A percentile compares a stretch with the other conserved stretches of the same genome.
phyloP scores from a whole-genome alignment of 2,113 vertebrate genomes.

The Bos indicus region DNA sequence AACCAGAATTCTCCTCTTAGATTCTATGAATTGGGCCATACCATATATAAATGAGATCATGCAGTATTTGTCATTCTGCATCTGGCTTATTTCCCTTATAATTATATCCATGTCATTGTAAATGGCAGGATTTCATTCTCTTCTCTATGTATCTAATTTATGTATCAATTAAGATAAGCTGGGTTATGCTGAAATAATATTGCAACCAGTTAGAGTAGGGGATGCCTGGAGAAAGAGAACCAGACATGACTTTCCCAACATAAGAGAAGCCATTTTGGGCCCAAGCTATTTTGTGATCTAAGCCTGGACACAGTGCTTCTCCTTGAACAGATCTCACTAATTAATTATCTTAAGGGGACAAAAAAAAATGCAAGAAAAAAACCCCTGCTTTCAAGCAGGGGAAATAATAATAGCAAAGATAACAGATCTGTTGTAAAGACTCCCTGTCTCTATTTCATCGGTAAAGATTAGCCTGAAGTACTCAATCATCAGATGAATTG shows the following conservation, averaged over 20 bases:
- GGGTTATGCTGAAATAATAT: not conserved
- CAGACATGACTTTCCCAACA: not conserved
- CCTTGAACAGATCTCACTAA: not conserved
- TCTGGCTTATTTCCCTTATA: not conserved
- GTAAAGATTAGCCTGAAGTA: not conserved
- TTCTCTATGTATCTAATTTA: not conserved
- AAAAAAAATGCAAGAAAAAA: not conserved
- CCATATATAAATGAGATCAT: not conserved
- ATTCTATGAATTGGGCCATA: not conserved
- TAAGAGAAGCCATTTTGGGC: not conserved
- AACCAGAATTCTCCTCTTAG: not conserved
- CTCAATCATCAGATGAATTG: not conserved
- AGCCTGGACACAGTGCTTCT: not conserved
- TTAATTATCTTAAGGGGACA: not conserved
- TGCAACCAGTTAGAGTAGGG: not conserved
- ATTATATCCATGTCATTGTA: not conserved
- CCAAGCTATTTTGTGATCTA: not conserved
- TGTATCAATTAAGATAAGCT: not conserved
- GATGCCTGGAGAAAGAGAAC: not conserved
- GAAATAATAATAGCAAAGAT: not conserved
- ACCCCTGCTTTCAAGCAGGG: not conserved
- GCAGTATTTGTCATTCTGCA: not conserved
- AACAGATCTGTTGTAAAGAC: not conserved
- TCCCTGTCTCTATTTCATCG: not conserved
- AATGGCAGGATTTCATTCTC: not conserved